Percentiles rank a stretch among this genome's conserved stretches.
These are phyloP conservation scores for Colinus virginianus DNA, from an alignment of 2,113 vertebrate genomes.

Conservation along the genomic window DNA sequence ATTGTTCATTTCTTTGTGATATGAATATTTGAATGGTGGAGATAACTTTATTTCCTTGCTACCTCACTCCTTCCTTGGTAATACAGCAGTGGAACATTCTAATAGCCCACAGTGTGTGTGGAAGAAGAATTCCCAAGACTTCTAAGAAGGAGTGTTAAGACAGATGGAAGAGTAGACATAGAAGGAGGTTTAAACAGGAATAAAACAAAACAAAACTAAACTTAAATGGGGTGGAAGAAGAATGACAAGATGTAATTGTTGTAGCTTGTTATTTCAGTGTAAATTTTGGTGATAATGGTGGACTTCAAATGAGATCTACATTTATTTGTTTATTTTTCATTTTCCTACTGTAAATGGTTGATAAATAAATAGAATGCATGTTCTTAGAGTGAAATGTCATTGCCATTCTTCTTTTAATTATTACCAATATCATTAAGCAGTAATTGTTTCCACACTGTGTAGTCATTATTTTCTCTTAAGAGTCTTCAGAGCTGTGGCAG, in stretches of 20 bases:
- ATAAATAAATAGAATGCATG: not conserved
- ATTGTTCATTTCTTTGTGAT: not conserved
- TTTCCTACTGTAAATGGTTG: not conserved
- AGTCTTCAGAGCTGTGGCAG: constrained; percentile 1
- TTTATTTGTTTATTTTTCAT: rapidly evolving
- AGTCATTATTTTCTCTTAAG: constrained; percentile 6
- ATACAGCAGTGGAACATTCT: not conserved
- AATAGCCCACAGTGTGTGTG: not conserved
- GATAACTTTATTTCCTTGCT: not conserved
- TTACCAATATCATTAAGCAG: not conserved
- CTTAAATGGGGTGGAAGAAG: not conserved
- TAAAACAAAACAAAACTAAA: not conserved
- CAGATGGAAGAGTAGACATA: not conserved
- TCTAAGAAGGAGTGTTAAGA: not conserved
- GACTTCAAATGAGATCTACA: not conserved
- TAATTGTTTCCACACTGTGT: not conserved
- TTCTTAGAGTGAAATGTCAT: not conserved
- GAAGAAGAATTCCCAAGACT: not conserved
- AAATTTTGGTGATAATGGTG: not conserved
- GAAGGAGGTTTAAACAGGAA: not conserved
- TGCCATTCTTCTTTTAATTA: not conserved
- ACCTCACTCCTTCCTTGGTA: not conserved
- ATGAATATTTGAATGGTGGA: not conserved
- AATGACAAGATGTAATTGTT: not conserved
- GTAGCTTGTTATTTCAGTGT: not conserved